Conservation (phyloP, 1,140 invertebrate genomes). For the Oreohelix idahoensis region DNA sequence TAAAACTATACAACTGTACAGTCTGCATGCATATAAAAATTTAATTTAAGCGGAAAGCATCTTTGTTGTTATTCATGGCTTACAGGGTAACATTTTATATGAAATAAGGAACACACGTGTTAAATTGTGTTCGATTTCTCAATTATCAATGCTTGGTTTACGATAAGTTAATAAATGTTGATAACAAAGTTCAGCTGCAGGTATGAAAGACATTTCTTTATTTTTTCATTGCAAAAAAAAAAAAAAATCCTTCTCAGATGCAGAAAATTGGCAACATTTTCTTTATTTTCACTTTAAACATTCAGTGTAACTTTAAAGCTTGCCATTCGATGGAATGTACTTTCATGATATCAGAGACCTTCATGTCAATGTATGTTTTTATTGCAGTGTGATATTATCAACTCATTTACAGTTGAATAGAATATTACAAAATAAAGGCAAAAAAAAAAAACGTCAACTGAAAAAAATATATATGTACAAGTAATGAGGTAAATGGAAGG, state of each 20-base stretch:
- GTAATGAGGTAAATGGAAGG: conserved; percentile 10
- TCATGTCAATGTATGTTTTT: not conserved
- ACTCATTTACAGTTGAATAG: not conserved
- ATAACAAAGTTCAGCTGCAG: not conserved
- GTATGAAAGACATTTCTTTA: not conserved
- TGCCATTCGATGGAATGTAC: conserved; percentile 1
- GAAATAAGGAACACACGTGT: not conserved
- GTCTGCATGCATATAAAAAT: too few species aligned
- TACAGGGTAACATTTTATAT: not conserved
- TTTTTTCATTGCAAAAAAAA: not conserved
- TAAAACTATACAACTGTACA: too few species aligned
- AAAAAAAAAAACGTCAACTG: not conserved
- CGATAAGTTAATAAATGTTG: not conserved
- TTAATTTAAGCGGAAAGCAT: not conserved
- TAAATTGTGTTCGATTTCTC: not conserved
- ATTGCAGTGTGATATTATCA: not conserved
- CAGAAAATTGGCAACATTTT: not conserved
- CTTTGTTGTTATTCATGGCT: not conserved
- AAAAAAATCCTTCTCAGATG: not conserved
- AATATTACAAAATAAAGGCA: not conserved
- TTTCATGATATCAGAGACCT: not conserved
- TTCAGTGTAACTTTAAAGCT: not conserved
- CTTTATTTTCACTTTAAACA: not conserved
- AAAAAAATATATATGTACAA: not conserved
- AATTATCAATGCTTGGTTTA: not conserved